A percentile compares a stretch with the other conserved stretches of the same genome.
These are phyloP conservation scores for Vicugna pacos DNA, from an alignment of 2,113 vertebrate genomes.

Conservation along the genomic window DNA sequence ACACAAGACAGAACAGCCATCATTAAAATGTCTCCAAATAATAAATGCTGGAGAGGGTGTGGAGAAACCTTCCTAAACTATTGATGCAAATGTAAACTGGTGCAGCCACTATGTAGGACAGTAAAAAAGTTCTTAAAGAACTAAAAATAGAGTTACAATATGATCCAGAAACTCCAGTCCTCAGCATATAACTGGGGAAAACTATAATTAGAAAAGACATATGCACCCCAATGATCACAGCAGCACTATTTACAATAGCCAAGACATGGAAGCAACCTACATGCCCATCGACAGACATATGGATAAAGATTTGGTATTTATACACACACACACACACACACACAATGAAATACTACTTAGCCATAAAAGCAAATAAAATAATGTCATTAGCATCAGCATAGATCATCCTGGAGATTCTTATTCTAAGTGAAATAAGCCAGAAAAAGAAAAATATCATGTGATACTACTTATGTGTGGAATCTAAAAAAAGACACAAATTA, in stretches of 20 bases:
- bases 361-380: neutral
- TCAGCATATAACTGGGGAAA: neutral
- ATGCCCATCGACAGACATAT: neutral
- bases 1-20: neutral
- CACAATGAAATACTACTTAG: neutral
- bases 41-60: neutral
- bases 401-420: neutral
- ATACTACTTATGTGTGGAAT: neutral
- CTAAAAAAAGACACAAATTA: neutral
- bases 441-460: neutral
- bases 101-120: neutral
- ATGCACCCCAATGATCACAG: neutral
- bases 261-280: neutral
- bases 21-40: neutral
- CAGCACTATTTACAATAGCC: neutral
- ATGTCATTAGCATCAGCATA: neutral
- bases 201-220: neutral
- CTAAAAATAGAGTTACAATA: neutral
- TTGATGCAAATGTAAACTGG: neutral
- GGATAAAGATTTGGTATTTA: neutral
- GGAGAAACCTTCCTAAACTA: neutral
- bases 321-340: neutral
- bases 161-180: neutral
- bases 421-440: neutral
- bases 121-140: neutral